Percentiles rank a stretch among this genome's conserved stretches.
These are phyloP conservation scores for Rhinolophus sinicus DNA, from an alignment of 2,113 vertebrate species.

Conservation along the genomic window DNA sequence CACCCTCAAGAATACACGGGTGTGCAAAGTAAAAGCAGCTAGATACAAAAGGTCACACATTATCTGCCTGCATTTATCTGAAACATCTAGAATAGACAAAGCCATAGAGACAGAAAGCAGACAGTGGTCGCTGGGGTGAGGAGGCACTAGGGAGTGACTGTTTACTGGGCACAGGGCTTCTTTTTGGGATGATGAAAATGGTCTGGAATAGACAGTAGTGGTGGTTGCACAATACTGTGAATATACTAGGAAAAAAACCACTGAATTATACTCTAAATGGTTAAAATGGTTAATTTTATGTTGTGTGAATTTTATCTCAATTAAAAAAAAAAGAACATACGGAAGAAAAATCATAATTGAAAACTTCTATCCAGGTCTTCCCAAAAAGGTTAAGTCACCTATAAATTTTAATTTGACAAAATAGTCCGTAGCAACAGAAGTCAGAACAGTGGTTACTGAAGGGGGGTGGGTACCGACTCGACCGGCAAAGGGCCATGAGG, in stretches of 20 bases:
- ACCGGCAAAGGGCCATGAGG: not conserved
- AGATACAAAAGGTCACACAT: not conserved
- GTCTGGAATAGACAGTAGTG: not conserved
- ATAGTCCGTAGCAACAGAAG: not conserved
- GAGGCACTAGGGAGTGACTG: not conserved
- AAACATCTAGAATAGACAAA: not conserved
- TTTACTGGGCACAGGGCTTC: not conserved
- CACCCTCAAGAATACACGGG: not conserved
- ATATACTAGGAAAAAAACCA: not conserved
- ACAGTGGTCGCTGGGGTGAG: not conserved
- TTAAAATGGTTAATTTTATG: not conserved
- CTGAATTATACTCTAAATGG: not conserved
- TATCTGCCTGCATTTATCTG: not conserved
- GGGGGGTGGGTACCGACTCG: not conserved
- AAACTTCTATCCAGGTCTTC: conserved; percentile 24
- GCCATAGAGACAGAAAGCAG: not conserved
- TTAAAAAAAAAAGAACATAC: not conserved
- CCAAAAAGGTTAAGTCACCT: not conserved
- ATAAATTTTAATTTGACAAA: not conserved
- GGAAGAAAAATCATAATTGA: not conserved
- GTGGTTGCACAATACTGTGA: not conserved
- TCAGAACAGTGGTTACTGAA: not conserved
- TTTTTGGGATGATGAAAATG: not conserved
- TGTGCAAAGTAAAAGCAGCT: not conserved
- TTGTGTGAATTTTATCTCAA: not conserved